A percentile compares a stretch with the other conserved stretches of the same genome.
Evolutionary conservation across 2,888 invertebrate species (phyloP).

Genomic region (Piscicola geometra): DNA sequence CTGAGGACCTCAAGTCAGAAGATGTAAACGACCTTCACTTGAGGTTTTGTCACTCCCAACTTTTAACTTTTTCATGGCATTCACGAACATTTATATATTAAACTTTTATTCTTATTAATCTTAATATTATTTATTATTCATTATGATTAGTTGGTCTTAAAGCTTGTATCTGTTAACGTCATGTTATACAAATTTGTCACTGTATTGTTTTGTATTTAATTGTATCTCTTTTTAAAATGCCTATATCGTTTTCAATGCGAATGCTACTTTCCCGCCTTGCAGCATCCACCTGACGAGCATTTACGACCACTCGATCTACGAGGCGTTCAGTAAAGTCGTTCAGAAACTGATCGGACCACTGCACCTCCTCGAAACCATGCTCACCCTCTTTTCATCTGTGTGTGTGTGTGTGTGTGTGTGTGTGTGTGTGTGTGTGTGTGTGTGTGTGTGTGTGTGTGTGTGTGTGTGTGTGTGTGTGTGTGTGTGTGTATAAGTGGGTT

Average conservation of each 20-base stretch:
- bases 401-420: no score
- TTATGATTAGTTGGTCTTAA: background rate
- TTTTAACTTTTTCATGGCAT: no score
- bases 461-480: no score
- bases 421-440: no score
- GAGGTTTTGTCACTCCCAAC: conserved; percentile 49
- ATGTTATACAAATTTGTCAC: no score
- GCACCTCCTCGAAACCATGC: conserved; percentile 89
- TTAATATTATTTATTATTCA: no score
- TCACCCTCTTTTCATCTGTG: conserved; percentile 95
- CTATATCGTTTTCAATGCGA: background rate
- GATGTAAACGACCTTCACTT: conserved; percentile 60
- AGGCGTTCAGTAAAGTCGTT: conserved; percentile 98
- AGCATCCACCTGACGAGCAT: conserved; percentile 92
- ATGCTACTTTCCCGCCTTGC: conserved; percentile 35
- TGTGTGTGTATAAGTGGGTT: no score
- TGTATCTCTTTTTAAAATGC: no score
- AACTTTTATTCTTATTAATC: no score
- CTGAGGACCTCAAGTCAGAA: conserved; percentile 85
- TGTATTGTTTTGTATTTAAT: no score
- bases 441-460: no score
- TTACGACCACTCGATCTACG: conserved; percentile 99
- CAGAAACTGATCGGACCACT: conserved; percentile 96
- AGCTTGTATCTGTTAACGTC: background rate
- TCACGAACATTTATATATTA: no score